Base-by-base conservation (phyloP, 2,888 invertebrate species). In the Erebia ligea region DNA sequence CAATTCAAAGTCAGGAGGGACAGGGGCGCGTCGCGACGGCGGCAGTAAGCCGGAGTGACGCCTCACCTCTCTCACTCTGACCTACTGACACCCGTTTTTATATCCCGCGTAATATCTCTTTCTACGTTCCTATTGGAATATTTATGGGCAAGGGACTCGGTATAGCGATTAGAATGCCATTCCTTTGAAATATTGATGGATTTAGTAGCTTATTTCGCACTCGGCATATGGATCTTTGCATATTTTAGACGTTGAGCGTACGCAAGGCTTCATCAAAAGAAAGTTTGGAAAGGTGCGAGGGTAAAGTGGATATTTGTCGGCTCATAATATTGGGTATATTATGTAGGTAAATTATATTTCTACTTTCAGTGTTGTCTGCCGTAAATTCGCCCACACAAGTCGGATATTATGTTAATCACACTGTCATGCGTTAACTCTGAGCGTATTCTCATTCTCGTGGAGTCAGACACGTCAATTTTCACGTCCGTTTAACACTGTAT, bases 81-180 rank as follows among this genome's bases (percentile, higher is more conserved):
- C 91, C 91, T 87, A 92, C 82, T 87, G 89, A 89, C 82, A 76
- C 73, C 76, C 73, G 75, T 73, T 76, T 76, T 77, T 74, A 73
- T 77, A 77, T 77, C 80, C 81, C 71, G 73, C 80, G 84, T 85
- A 86, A 73, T 73, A 71, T 87, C 89, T 86, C 89, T 90, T 88
- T 88, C 83, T 85, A 83, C 79, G 78, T 76, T 79, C 81, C 83
- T 84, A 79, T 87, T 90, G 80, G 81, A 92, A 91, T 91, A 92
- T 92, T 92, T 89, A 92, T 89, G 82, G 81, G 80, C 77, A 76
- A 82, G 84, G 84, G 85, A 83, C 83, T 81, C 21, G 82, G 80
- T 79, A 78, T 80, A 79, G 81, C 89, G 89, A 91, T 91, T 89
- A 90, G 87, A 88, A 89, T 85, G 86, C 84, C 86, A 84, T 91